phyloP scores from a whole-genome alignment of 37 sponge, comb jelly and placozoan species.

The Amphimedon queenslandica region DNA sequence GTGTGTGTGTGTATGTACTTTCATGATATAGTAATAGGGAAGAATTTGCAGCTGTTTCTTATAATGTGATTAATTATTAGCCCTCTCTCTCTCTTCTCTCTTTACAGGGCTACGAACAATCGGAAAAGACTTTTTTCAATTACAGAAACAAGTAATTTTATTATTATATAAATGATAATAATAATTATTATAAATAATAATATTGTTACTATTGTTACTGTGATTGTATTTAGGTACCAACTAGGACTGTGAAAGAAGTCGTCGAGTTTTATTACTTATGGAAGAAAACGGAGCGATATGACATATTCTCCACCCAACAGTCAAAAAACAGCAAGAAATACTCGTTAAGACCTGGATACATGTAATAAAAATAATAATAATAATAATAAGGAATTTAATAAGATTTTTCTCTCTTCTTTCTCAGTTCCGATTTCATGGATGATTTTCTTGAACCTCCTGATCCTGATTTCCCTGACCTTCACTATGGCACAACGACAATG shows the following conservation, averaged over 20 bases:
- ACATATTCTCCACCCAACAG: slow-evolving; percentile 35
- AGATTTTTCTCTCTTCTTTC: not conserved
- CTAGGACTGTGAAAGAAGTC: slow-evolving; percentile 80
- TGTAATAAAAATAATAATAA: slow-evolving; percentile 44
- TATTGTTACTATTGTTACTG: not conserved
- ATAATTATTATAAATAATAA: not conserved
- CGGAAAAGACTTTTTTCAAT: slow-evolving; percentile 38
- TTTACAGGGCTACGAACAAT: slow-evolving; percentile 22
- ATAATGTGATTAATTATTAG: too few relatives aligned
- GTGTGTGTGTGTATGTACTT: too few relatives aligned
- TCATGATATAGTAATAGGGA: too few relatives aligned
- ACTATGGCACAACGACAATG: slow-evolving; percentile 40
- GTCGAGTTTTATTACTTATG: slow-evolving; percentile 95
- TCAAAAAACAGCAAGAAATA: slow-evolving; percentile 43
- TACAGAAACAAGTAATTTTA: slow-evolving; percentile 20
- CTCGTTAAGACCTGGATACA: slow-evolving; percentile 40
- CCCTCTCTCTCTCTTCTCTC: too few relatives aligned
- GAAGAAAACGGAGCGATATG: slow-evolving; percentile 92
- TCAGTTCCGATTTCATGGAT: slow-evolving; percentile 58
- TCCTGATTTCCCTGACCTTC: slow-evolving; percentile 26
- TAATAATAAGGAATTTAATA: not conserved
- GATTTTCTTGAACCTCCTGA: slow-evolving; percentile 32
- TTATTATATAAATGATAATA: not conserved
- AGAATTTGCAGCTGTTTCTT: too few relatives aligned
- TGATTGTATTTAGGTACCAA: slow-evolving; percentile 45